These are phyloP conservation scores for Tetheella fluctuosa DNA, from an alignment of 2,888 invertebrate species.

Conservation along the genomic window DNA sequence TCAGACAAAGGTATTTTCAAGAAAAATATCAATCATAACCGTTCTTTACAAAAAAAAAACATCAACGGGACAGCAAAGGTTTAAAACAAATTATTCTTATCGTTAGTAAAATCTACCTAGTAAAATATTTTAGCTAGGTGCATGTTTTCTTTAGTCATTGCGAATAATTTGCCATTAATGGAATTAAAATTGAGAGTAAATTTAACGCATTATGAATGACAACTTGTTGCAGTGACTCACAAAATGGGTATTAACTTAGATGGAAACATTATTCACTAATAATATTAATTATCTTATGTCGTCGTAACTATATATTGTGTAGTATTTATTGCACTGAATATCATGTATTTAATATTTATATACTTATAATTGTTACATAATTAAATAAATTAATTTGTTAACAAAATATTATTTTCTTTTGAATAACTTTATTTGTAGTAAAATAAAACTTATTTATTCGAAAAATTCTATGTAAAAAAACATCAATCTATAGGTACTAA, in stretches of 20 bases:
- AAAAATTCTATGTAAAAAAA: too few relatives aligned
- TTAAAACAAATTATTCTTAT: too few relatives aligned
- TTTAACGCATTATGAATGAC: conserved; percentile 55
- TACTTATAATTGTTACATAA: conserved; percentile 43
- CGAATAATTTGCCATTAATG: conserved; percentile 76
- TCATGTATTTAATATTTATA: conserved; percentile 33
- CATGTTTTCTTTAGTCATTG: conserved; percentile 57
- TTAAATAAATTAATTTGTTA: conserved; percentile 49
- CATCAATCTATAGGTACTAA: too few relatives aligned
- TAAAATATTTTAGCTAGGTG: conserved; percentile 39
- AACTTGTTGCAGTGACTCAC: conserved; percentile 75
- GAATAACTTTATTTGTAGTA: not conserved
- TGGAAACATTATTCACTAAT: conserved; percentile 10
- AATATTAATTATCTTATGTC: conserved; percentile 26
- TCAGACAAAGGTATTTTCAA: too few relatives aligned
- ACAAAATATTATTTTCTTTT: conserved; percentile 22
- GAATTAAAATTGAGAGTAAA: not conserved
- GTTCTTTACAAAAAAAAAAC: too few relatives aligned
- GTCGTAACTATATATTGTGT: conserved; percentile 26
- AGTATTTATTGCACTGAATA: conserved; percentile 33
- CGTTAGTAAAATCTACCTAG: too few relatives aligned
- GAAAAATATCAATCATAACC: too few relatives aligned
- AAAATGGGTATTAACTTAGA: conserved; percentile 56
- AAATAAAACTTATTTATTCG: too few relatives aligned
- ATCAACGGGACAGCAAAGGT: too few relatives aligned